Evolutionary conservation across 2,113 vertebrate genomes (phyloP).

Genomic region (Ploceus nigricollis): DNA sequence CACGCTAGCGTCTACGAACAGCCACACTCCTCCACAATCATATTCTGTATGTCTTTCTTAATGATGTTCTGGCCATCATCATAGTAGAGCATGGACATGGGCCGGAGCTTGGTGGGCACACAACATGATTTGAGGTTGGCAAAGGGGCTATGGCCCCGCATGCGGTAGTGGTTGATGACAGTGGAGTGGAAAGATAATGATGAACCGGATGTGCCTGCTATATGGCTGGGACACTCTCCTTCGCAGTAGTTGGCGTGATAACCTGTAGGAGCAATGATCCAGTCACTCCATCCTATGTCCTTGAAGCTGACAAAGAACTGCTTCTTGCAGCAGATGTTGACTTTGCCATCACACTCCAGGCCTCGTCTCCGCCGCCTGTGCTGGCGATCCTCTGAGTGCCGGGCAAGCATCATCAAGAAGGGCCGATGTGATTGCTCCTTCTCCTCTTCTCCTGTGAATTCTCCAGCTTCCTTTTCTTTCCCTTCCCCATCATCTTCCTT

Average conservation of each 20-base stretch:
- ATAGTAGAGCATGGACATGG: slow-evolving; percentile 99
- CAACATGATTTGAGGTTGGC: slow-evolving; percentile 94
- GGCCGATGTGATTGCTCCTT: slow-evolving; percentile 92
- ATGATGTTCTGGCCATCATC: slow-evolving; percentile 97
- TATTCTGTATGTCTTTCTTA: slow-evolving; percentile 98
- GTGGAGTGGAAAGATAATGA: slow-evolving; percentile 95
- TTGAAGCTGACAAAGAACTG: slow-evolving; percentile 97
- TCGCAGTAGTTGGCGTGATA: slow-evolving; percentile 98
- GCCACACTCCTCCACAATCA: slow-evolving; percentile 98
- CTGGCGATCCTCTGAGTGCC: slow-evolving; percentile 80
- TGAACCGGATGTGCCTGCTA: slow-evolving; percentile 90
- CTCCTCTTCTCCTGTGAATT: slow-evolving; percentile 75
- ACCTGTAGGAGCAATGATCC: slow-evolving; percentile 95
- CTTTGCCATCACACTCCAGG: slow-evolving; percentile 95
- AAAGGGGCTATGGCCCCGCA: slow-evolving; percentile 92
- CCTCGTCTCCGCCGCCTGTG: slow-evolving; percentile 85
- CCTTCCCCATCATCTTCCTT: slow-evolving; percentile 79
- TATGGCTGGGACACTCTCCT: slow-evolving; percentile 93
- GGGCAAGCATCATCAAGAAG: slow-evolving; percentile 92
- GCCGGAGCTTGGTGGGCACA: slow-evolving; percentile 93
- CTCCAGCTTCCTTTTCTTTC: slow-evolving; percentile 70
- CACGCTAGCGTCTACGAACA: slow-evolving; percentile 79
- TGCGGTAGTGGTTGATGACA: slow-evolving; percentile 96
- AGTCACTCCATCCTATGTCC: slow-evolving; percentile 98
- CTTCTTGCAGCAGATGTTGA: slow-evolving; percentile 94